These are phyloP conservation scores for Heteropelma amictum DNA, from an alignment of 2,888 invertebrate species.

Conservation along the genomic window DNA sequence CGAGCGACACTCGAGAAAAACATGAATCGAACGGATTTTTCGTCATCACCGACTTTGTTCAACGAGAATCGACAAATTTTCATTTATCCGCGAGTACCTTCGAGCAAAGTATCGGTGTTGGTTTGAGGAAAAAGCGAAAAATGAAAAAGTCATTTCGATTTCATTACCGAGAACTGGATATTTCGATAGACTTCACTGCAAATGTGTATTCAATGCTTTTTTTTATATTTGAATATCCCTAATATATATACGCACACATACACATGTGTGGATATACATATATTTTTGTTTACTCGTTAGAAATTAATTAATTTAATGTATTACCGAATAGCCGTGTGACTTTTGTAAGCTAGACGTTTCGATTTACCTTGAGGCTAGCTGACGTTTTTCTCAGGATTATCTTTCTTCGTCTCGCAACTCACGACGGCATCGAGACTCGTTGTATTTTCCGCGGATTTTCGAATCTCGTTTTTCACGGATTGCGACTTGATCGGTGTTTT, in stretches of 20 bases:
- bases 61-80: neutral
- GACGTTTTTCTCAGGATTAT: conserved; percentile 68
- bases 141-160: neutral
- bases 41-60: neutral
- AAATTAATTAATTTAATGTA: conserved; percentile 63
- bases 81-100: neutral
- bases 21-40: neutral
- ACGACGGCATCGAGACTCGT: conserved; percentile 67
- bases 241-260: conserved; percentile 10
- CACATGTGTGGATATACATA: no score
- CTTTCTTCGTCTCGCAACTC: conserved; percentile 72
- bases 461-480: conserved; percentile 46
- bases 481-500: conserved; percentile 26
- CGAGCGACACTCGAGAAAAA: no score
- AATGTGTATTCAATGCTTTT: conserved; percentile 18
- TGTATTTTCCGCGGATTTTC: conserved; percentile 44
- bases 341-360: conserved; percentile 73
- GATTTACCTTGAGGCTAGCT: conserved; percentile 78
- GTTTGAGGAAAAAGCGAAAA: neutral
- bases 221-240: conserved; percentile 25
- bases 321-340: conserved; percentile 74
- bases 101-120: neutral
- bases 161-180: neutral
- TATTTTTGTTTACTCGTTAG: no score
- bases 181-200: conserved; percentile 13